Base-by-base conservation (phyloP, 2,113 vertebrate genomes). In the Erythrolamprus reginae region DNA sequence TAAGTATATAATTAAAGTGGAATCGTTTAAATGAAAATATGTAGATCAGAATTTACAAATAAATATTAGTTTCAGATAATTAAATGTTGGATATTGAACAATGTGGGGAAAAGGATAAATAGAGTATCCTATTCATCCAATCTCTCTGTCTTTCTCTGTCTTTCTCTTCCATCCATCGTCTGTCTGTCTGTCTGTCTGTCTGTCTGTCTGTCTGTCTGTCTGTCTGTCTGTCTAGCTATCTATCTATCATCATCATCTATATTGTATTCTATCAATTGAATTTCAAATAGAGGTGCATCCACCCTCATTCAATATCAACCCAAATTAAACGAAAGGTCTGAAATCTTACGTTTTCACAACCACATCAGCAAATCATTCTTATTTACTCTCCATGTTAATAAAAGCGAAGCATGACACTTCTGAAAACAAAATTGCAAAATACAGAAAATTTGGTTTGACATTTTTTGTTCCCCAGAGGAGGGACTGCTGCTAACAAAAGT, bases 401-500 rank as follows among this genome's bases (percentile, higher is more conserved):
- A 95, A 97, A 93, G 91, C 95, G 92, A 88, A 96, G 95, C 89
- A 94, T 96, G 95, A 95, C 93, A 97, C 94, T 94, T 92, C 93
- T 95, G 94, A 93, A 96, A 96, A 96, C 95, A 96, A 95, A 95
- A 95, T 95, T 95, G 94, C 93, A 96, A 96, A 96, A 96, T 95
- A 95, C 93, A 95, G 95, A 96, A 95, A 95, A 97, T 95, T 92
- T 96, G 93, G 89, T 95, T 93, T 96, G 96, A 96, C 92, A 96
- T 96, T 95, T 96, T 96, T 96, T 97, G 94, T 95, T 96, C 94
- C 94, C 95, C 93, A 95, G 95, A 97, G 94, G 95, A 97, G 96
- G 51, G 47, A 92, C 95, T 96, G 95, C 94, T 93, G 96, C 94
- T 93, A 96, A 94, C 92, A 94, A 93, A 97, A 95, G 89, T 95